phyloP scores from a whole-genome alignment of 2,888 invertebrate genomes.

The Gisinianus flammeolus region DNA sequence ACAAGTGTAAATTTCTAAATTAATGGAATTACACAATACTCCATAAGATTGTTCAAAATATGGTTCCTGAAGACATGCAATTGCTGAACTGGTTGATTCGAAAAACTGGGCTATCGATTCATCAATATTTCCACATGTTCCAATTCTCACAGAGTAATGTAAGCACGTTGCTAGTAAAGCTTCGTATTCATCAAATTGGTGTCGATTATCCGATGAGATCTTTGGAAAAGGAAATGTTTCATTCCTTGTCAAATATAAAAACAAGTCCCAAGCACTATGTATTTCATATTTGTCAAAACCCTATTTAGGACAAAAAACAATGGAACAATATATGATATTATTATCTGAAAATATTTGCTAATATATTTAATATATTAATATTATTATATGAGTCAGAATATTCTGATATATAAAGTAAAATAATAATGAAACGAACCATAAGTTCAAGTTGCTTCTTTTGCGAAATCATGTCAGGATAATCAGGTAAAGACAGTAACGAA shows the following conservation, averaged over 20 bases:
- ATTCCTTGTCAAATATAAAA: conserved; percentile 46
- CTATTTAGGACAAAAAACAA: neutral
- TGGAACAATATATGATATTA: too few species aligned
- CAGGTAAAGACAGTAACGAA: conserved; percentile 48
- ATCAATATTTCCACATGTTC: conserved; percentile 41
- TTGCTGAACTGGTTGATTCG: neutral
- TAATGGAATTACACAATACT: neutral
- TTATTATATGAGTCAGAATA: neutral
- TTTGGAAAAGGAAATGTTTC: conserved; percentile 46
- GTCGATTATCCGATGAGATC: conserved; percentile 25
- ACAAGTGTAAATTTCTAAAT: neutral
- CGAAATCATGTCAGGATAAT: conserved; percentile 44
- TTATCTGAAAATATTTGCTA: neutral
- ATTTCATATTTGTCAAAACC: conserved; percentile 21
- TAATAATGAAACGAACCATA: conserved; percentile 39
- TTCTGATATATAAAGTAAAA: conserved; percentile 19
- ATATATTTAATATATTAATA: neutral
- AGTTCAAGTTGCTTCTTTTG: conserved; percentile 48
- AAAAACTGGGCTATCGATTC: conserved; percentile 22
- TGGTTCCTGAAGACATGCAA: conserved; percentile 1
- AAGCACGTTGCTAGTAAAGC: conserved; percentile 54
- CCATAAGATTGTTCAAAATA: neutral
- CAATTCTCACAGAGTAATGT: conserved; percentile 55
- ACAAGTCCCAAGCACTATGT: conserved; percentile 55
- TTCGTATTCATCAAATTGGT: conserved; percentile 57